Evolutionary conservation across 2,888 invertebrate genomes (phyloP).

Genomic region (Pardosa pseudoannulata): DNA sequence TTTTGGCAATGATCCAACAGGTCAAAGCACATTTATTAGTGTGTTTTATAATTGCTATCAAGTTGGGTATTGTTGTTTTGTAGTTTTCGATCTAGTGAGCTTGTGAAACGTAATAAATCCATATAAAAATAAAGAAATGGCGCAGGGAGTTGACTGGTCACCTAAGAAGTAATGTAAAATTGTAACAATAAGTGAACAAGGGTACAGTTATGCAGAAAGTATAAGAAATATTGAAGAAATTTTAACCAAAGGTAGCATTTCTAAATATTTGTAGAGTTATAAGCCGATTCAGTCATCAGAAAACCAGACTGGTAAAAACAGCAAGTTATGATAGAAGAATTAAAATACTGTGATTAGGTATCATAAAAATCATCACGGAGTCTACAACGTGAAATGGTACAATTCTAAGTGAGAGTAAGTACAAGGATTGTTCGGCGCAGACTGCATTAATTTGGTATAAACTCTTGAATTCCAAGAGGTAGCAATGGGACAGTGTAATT

Average conservation of each 20-base stretch:
- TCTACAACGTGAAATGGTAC: background rate
- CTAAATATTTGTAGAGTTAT: slow-evolving; percentile 10
- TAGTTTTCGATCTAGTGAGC: too few species aligned
- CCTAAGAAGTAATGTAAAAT: slow-evolving; percentile 7
- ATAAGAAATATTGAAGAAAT: background rate
- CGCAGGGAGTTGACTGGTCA: background rate
- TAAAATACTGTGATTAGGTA: background rate
- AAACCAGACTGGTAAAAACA: background rate
- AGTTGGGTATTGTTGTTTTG: too few species aligned
- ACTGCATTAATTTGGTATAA: slow-evolving; percentile 11
- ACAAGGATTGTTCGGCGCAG: slow-evolving; percentile 12
- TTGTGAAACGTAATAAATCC: too few species aligned
- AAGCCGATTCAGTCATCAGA: background rate
- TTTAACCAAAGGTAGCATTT: slow-evolving; percentile 8
- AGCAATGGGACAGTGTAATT: slow-evolving; percentile 3
- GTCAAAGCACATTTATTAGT: too few species aligned
- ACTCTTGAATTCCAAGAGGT: slow-evolving; percentile 3
- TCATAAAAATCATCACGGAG: background rate
- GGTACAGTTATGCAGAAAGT: background rate
- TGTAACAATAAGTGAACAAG: background rate
- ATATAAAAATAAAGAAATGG: too few species aligned
- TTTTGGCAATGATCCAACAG: too few species aligned
- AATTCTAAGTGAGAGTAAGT: background rate
- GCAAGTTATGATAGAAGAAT: background rate
- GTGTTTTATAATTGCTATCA: too few species aligned